phyloP scores from a whole-genome alignment of 2,797 vertebrate genomes.

The Sebastes steindachneri region DNA sequence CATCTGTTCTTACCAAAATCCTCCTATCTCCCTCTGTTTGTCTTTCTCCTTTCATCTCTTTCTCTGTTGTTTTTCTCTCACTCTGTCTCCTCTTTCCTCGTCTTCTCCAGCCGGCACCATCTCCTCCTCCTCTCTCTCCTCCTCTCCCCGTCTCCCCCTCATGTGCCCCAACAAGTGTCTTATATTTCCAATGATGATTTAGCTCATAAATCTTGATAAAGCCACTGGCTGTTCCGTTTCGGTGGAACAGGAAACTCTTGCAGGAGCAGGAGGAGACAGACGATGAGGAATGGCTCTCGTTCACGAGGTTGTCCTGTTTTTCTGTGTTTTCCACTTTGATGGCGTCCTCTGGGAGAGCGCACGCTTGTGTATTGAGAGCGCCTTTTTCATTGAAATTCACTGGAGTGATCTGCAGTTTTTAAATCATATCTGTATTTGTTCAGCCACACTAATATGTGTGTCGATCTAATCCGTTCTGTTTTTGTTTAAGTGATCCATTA shows the following conservation, averaged over 20 bases:
- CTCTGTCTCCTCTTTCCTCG: not conserved
- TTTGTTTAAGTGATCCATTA: not conserved
- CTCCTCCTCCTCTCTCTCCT: not conserved
- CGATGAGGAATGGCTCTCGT: slow-evolving; percentile 70
- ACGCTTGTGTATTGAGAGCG: slow-evolving; percentile 11
- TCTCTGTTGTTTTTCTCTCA: slow-evolving; percentile 18
- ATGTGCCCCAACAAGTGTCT: slow-evolving; percentile 74
- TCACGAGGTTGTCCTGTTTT: slow-evolving; percentile 60
- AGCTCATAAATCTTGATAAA: slow-evolving; percentile 83
- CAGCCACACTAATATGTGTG: not conserved
- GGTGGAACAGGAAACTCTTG: slow-evolving; percentile 74
- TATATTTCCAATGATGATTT: slow-evolving; percentile 82
- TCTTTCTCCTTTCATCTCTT: slow-evolving; percentile 8
- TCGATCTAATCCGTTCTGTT: slow-evolving; percentile 14
- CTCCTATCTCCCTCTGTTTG: slow-evolving; percentile 26
- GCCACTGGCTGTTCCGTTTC: slow-evolving; percentile 76
- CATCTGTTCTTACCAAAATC: slow-evolving; percentile 46
- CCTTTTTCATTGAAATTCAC: slow-evolving; percentile 16
- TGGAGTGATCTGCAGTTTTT: not conserved
- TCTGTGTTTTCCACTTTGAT: slow-evolving; percentile 49
- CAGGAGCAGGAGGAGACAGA: slow-evolving; percentile 62
- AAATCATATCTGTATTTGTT: slow-evolving; percentile 21
- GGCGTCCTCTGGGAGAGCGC: slow-evolving; percentile 27
- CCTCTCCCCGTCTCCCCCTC: slow-evolving; percentile 35
- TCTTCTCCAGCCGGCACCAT: slow-evolving; percentile 13